Percentiles rank a stretch among this genome's conserved stretches.
Conservation (phyloP, 2,888 invertebrate species). For the Cerceris rybyensis region DNA sequence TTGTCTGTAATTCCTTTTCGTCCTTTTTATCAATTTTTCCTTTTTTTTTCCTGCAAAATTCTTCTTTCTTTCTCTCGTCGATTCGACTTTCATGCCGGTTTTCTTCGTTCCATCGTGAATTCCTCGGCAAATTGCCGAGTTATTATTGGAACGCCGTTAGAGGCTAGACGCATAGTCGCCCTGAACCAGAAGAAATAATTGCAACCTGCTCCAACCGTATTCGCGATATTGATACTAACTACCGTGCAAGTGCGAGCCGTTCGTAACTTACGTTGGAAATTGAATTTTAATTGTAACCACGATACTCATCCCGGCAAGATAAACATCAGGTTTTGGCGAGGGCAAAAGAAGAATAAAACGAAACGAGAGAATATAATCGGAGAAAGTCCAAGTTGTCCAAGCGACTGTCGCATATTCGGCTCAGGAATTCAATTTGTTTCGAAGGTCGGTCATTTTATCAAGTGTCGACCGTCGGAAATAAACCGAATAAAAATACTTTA, state of each 20-base stretch:
- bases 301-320: neutral
- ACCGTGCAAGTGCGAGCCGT: neutral
- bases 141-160: constrained; percentile 39
- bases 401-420: neutral
- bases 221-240: neutral
- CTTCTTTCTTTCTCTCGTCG: neutral
- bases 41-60: too few relatives aligned
- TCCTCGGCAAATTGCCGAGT: constrained; percentile 36
- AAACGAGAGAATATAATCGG: neutral
- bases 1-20: too few relatives aligned
- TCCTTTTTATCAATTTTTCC: too few relatives aligned
- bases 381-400: neutral
- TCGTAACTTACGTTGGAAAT: neutral
- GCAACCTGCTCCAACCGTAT: constrained; percentile 9
- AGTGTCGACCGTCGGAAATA: neutral
- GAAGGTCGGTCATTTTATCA: neutral
- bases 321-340: neutral
- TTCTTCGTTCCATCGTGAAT: constrained; percentile 15
- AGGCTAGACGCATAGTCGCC: constrained; percentile 3
- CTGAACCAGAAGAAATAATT: constrained; percentile 27
- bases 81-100: constrained; percentile 16
- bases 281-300: neutral
- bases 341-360: neutral
- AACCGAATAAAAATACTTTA: neutral
- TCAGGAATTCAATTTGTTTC: neutral